Percentiles rank a stretch among this genome's conserved stretches.
phyloP scores from a whole-genome alignment of 30 jellyfish, hydroid and myxozoan species.

The Sanderia malayensis region DNA sequence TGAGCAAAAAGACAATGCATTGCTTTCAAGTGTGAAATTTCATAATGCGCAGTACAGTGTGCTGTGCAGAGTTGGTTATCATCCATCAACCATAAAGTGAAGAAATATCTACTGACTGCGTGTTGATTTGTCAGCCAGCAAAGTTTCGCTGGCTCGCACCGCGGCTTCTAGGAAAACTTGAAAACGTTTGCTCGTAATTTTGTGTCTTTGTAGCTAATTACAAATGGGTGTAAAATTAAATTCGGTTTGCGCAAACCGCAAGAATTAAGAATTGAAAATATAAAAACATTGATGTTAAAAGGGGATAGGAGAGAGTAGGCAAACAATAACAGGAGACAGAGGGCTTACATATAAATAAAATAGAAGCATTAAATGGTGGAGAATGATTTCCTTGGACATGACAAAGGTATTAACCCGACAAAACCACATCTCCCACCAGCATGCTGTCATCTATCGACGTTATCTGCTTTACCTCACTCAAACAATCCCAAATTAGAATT shows the following conservation, averaged over 20 bases:
- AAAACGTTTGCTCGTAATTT: no score
- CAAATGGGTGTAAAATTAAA: slow-evolving; percentile 64
- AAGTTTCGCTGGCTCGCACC: no score
- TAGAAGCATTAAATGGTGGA: background rate
- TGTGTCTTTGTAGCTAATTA: background rate
- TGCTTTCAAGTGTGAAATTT: no score
- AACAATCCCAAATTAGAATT: slow-evolving; percentile 57
- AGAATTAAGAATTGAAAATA: slow-evolving; percentile 19
- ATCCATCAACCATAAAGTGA: no score
- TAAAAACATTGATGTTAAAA: background rate
- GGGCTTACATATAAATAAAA: slow-evolving; percentile 3
- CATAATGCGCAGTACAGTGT: no score
- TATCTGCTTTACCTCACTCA: slow-evolving; percentile 62
- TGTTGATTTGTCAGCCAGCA: no score
- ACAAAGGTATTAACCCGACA: slow-evolving; percentile 44
- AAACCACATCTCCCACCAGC: slow-evolving; percentile 50
- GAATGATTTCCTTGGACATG: slow-evolving; percentile 32
- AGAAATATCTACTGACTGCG: no score
- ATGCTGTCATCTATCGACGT: slow-evolving; percentile 50
- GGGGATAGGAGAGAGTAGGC: background rate
- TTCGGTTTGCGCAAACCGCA: slow-evolving; percentile 38
- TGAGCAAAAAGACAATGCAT: no score
- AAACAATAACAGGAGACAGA: slow-evolving; percentile 41
- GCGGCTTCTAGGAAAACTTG: no score
- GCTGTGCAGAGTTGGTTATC: no score